These are phyloP conservation scores for Thymelicus lineola DNA, from an alignment of 2,888 invertebrate species.

Conservation along the genomic window DNA sequence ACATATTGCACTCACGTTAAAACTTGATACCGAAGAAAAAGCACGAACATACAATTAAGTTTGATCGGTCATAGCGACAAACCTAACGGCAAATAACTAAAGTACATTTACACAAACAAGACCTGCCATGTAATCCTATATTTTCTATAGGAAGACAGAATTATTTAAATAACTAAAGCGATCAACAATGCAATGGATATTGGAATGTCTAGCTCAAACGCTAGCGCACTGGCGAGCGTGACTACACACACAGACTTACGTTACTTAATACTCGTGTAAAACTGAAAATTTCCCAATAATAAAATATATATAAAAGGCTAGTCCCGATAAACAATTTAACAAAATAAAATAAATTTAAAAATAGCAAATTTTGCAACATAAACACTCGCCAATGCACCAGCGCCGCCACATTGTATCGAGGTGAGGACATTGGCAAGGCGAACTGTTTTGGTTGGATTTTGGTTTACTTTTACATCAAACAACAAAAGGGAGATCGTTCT, in stretches of 20 bases:
- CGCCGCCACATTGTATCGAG: conserved; percentile 37
- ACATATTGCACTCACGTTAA: too few species aligned
- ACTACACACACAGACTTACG: background rate
- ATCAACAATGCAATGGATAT: conserved; percentile 53
- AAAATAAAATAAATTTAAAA: conserved; percentile 22
- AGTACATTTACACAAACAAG: conserved; percentile 9
- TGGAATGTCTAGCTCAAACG: conserved; percentile 52
- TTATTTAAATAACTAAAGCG: conserved; percentile 54
- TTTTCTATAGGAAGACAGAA: conserved; percentile 71
- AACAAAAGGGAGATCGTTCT: conserved; percentile 44
- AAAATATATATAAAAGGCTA: conserved; percentile 18
- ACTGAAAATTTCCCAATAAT: conserved; percentile 15
- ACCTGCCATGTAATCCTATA: conserved; percentile 48
- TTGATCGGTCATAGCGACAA: conserved; percentile 16
- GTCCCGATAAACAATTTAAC: conserved; percentile 16
- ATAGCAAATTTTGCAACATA: conserved; percentile 22
- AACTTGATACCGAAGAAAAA: too few species aligned
- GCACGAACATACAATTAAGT: background rate
- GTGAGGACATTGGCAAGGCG: conserved; percentile 33
- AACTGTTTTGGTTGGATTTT: conserved; percentile 55
- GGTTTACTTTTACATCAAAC: conserved; percentile 54
- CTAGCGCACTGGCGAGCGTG: conserved; percentile 24
- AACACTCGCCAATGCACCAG: conserved; percentile 29
- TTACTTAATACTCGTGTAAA: conserved; percentile 2
- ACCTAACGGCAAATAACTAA: conserved; percentile 14